These are phyloP conservation scores for Apogon hyalosoma DNA, from an alignment of 2,797 vertebrate genomes.

Conservation along the genomic window DNA sequence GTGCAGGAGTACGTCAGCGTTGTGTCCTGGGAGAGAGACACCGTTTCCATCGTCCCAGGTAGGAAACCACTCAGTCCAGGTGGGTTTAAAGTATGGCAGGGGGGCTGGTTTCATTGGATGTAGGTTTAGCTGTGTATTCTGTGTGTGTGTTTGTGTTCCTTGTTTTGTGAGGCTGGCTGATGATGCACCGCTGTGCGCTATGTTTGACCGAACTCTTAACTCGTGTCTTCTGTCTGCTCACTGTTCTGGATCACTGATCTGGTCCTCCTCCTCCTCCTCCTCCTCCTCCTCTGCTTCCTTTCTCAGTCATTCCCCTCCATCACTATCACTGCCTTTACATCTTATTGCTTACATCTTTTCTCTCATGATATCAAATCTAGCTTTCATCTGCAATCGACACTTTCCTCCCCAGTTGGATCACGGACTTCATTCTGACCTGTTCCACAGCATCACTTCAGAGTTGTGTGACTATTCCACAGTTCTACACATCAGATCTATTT, in stretches of 20 bases:
- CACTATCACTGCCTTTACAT: slow-evolving; percentile 25
- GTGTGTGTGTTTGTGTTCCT: slow-evolving; percentile 26
- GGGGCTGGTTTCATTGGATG: slow-evolving; percentile 26
- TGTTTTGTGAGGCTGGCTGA: slow-evolving; percentile 29
- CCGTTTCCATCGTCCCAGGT: slow-evolving; percentile 97
- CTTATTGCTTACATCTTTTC: slow-evolving; percentile 21
- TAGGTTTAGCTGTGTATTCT: slow-evolving; percentile 32
- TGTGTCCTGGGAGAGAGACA: slow-evolving; percentile 99
- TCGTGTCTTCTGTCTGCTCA: slow-evolving; percentile 79
- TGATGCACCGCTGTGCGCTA: slow-evolving; percentile 56
- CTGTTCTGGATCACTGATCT: slow-evolving; percentile 79
- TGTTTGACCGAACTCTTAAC: slow-evolving; percentile 75
- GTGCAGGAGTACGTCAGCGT: slow-evolving; percentile 99
- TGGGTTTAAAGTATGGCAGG: slow-evolving; percentile 9
- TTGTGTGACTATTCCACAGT: slow-evolving; percentile 46
- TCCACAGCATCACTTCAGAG: slow-evolving; percentile 47
- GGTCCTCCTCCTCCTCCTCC: slow-evolving; percentile 42
- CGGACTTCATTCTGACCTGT: neutral
- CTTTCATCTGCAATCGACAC: slow-evolving; percentile 54
- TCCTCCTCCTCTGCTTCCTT: slow-evolving; percentile 29
- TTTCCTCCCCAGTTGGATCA: slow-evolving; percentile 2
- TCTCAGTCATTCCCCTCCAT: slow-evolving; percentile 33
- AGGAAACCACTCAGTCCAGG: slow-evolving; percentile 58
- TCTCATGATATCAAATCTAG: slow-evolving; percentile 28
- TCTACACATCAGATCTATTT: slow-evolving; percentile 67